These are phyloP conservation scores for Neoascia interrupta DNA, from an alignment of 2,888 invertebrate genomes.

Conservation along the genomic window DNA sequence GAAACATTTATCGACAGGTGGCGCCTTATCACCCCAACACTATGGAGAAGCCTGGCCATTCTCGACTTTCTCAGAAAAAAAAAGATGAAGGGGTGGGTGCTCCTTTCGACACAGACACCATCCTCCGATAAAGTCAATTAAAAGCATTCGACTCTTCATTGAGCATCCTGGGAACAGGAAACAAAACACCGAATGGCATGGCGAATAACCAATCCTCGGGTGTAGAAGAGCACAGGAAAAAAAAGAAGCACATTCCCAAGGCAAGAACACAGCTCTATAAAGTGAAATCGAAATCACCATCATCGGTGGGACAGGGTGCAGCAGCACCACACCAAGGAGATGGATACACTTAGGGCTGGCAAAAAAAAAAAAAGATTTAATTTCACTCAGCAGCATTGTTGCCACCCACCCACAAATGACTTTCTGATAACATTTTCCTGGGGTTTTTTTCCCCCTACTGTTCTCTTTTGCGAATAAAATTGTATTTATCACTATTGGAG, in stretches of 20 bases:
- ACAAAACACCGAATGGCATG: conserved; percentile 37
- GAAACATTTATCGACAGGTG: conserved; percentile 49
- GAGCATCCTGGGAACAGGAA: conserved; percentile 32
- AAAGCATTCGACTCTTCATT: conserved; percentile 45
- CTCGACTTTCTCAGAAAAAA: neutral
- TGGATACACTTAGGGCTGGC: neutral
- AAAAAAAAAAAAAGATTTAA: conserved; percentile 52
- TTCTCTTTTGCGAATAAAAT: conserved; percentile 29
- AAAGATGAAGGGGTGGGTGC: neutral
- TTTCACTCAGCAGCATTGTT: conserved; percentile 57
- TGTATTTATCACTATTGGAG: conserved; percentile 51
- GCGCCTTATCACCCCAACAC: conserved; percentile 37
- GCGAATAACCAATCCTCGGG: conserved; percentile 22
- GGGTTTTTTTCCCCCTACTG: conserved; percentile 12
- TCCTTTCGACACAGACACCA: conserved; percentile 17
- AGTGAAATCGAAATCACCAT: neutral
- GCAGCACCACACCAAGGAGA: neutral
- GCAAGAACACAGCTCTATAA: too few species aligned
- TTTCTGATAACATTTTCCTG: conserved; percentile 49
- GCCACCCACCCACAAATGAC: conserved; percentile 45
- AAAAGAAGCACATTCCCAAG: conserved; percentile 27
- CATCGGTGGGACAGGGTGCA: neutral
- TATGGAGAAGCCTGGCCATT: conserved; percentile 6
- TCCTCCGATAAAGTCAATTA: conserved; percentile 57
- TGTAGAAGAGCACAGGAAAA: neutral